phyloP scores from a whole-genome alignment of 2,797 vertebrate species.

The Chromis chromis region DNA sequence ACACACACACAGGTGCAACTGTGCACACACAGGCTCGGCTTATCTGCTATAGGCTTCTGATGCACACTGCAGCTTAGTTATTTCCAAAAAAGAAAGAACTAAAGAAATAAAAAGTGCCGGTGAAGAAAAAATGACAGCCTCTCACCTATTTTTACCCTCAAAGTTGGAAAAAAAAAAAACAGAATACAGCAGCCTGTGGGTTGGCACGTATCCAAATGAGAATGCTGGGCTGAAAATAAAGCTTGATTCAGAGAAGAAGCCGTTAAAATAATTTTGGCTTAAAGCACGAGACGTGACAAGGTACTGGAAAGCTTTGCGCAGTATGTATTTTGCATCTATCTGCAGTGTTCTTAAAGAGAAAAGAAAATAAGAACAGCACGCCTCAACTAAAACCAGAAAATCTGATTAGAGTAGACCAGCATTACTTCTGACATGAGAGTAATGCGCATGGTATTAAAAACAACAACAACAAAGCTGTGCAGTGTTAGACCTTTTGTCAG shows the following conservation, averaged over 20 bases:
- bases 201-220: conserved; percentile 60
- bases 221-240: conserved; percentile 28
- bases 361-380: not conserved
- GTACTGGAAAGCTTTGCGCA: conserved; percentile 10
- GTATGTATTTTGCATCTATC: not conserved
- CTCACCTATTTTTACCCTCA: conserved; percentile 63
- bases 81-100: conserved; percentile 48
- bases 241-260: conserved; percentile 18
- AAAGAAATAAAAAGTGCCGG: conserved; percentile 54
- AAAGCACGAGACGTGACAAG: conserved; percentile 8
- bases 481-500: conserved; percentile 26
- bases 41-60: conserved; percentile 55
- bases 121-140: conserved; percentile 59
- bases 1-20: conserved; percentile 2
- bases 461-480: conserved; percentile 25
- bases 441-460: conserved; percentile 15
- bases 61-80: conserved; percentile 57
- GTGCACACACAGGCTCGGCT: conserved; percentile 26
- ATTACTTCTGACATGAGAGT: conserved; percentile 17
- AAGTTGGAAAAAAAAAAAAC: not conserved
- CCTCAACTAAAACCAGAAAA: not conserved
- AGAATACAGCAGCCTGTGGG: conserved; percentile 30
- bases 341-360: not conserved
- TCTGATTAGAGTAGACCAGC: conserved; percentile 33
- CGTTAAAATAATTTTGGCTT: conserved; percentile 19